Base-by-base conservation (phyloP, 1,140 invertebrate species). In the Meloidogyne floridensis region DNA sequence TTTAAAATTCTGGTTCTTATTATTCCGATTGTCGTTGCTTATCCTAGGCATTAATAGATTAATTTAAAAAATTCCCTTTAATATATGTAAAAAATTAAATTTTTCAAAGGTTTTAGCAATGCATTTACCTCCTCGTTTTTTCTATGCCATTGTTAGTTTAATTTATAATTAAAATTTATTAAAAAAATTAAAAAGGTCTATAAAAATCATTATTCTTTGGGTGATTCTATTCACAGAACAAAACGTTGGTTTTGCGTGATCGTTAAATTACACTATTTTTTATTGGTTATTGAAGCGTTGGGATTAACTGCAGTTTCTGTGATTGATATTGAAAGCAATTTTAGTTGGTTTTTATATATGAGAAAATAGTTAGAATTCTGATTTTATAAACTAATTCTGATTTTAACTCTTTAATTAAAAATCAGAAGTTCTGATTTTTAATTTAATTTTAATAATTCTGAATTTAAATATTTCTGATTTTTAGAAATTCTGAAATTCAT, bases 271-370 rank as follows among this genome's bases (percentile, higher is more conserved):
- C 77, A 79, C 9, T 79, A 72, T 71, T 32, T 79, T 32, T 42
- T 79, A 13, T 47, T 79, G 77, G 77, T 79, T n/a, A 51, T 47
- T 51, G 77, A 79, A 65, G 77, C 77, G 4, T 18, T 79, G 18
- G 77, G 77, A 79, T 65, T 79, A 71, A 43, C 72, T 0, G 54
- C 77, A 8, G 77, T 79, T 3, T 79, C 77, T 13, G 77, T 79
- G 18, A 79, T 79, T 79, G 77, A 79, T 71, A 79, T 79, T 18
- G 77, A 79, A 71, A 79, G 77, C 51, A 43, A 79, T 79, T 79
- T 79, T 72, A 79, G 77, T 79, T 47, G 20, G 77, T 79, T 42
- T 76, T 15, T 15, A 65, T 65, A 47, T 47, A 47, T 32, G 32
- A 32, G 32, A 47, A 47, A 1, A 47, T 47, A 47, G 5, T 59